Evolutionary conservation across 2,888 invertebrate species (phyloP), one percentile per base, ranked within the genome.

Genomic region (Phyllotreta cruciferae): DNA sequence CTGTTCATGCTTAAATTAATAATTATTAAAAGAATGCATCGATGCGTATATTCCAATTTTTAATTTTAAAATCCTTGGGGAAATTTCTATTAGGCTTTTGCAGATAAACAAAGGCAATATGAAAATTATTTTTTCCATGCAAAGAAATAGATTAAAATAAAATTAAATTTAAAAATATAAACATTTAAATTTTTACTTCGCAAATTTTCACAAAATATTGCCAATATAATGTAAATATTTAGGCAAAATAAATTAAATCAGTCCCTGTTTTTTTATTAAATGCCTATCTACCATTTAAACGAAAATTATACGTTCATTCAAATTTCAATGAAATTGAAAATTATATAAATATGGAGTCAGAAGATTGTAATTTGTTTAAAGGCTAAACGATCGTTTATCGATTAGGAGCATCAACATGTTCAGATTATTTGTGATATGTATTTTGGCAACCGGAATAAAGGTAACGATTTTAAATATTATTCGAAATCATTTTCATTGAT

Each of bases 231-330:
- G n/a, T n/a, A n/a, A n/a, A n/a, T n/a, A n/a, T n/a, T n/a, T n/a
- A n/a, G n/a, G n/a, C n/a, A n/a, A 44, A 44, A 44, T n/a, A 44
- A 10, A 10, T 49, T 11, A 52, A 52, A 52, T 52, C 52, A 52
- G 11, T 7, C 13, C 52, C 52, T 52, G 52, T 37, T 37, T 52
- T n/a, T 37, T 52, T 37, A 52, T 24, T 24, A 24, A 24, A 24
- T 52, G n/a, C 2, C 9, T 58, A 60, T 49, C 35, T 14, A 52
- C n/a, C 52, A 13, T 53, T 60, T 44, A 52, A 34, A 4, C 44
- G 24, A 37, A 50, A 60, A 60, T 60, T 60, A 60, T 24, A 60
- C 10, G 57, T 58, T 58, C 7, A 50, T 10, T 4, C 8, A 50
- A 41, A 35, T 8, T 39, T 35, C 52, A 52, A 52, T 52, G 52